A percentile compares a stretch with the other conserved stretches of the same genome.
Conservation (phyloP, 2,113 vertebrate species). For the Plestiodon gilberti region DNA sequence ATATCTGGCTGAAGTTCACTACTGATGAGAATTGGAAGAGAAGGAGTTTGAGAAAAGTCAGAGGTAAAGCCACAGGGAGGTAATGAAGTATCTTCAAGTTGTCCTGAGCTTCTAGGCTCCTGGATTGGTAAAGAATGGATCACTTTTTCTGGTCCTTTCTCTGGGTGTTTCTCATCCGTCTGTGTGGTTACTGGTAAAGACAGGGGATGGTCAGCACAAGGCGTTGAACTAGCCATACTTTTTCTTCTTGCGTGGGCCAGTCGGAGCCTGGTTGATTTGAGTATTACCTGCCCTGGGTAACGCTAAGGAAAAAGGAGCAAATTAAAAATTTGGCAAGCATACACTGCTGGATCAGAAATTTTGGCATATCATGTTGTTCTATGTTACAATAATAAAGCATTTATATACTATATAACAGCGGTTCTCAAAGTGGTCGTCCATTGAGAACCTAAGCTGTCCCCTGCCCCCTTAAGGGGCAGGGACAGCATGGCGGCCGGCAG, state of each 20-base stretch:
- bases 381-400: neutral
- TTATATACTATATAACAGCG: neutral
- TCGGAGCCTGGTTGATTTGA: constrained; percentile 90
- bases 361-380: neutral
- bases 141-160: constrained; percentile 63
- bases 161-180: constrained; percentile 71
- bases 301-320: constrained; percentile 74
- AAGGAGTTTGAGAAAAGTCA: constrained; percentile 61
- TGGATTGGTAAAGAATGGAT: constrained; percentile 58
- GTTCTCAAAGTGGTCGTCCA: too few relatives aligned
- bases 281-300: constrained; percentile 93
- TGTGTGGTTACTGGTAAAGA: constrained; percentile 78
- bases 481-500: too few relatives aligned
- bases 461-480: too few relatives aligned
- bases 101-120: constrained; percentile 66
- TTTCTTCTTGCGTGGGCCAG: constrained; percentile 81
- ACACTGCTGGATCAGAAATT: neutral
- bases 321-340: neutral
- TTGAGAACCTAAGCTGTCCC: too few relatives aligned
- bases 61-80: constrained; percentile 72
- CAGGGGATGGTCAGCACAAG: constrained; percentile 65
- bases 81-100: constrained; percentile 76
- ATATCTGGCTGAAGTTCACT: constrained; percentile 64
- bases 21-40: constrained; percentile 69
- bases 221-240: constrained; percentile 52